phyloP scores from a whole-genome alignment of 2,888 invertebrate species.

The Pherbina coryleti region DNA sequence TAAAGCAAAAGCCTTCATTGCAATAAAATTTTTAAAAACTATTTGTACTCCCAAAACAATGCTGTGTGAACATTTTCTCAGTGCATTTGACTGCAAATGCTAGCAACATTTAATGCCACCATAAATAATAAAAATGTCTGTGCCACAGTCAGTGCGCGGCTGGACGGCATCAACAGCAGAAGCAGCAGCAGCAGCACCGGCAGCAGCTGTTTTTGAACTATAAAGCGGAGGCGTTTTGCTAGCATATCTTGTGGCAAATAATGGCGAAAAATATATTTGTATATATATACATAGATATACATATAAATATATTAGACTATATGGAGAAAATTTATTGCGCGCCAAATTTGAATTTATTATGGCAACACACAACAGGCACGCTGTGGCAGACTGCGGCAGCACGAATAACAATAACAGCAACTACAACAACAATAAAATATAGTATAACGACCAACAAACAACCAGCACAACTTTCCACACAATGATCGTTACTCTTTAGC shows the following conservation, averaged over 20 bases:
- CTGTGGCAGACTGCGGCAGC: slow-evolving; percentile 9
- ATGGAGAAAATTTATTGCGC: slow-evolving; percentile 59
- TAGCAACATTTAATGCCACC: slow-evolving; percentile 38
- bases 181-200: not conserved
- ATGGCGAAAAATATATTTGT: slow-evolving; percentile 24
- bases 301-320: not conserved
- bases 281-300: not conserved
- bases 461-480: slow-evolving; percentile 8
- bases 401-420: slow-evolving; percentile 17
- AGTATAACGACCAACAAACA: not conserved
- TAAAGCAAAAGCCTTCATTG: too few relatives aligned
- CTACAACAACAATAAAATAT: not conserved
- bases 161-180: slow-evolving; percentile 43
- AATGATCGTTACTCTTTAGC: slow-evolving; percentile 14
- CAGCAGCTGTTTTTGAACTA: slow-evolving; percentile 37
- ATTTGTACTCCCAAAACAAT: not conserved
- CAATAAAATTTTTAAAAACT: too few relatives aligned
- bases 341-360: slow-evolving; percentile 66
- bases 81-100: not conserved
- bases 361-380: slow-evolving; percentile 38
- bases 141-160: slow-evolving; percentile 50
- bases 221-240: slow-evolving; percentile 36
- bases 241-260: slow-evolving; percentile 21
- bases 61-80: slow-evolving; percentile 1
- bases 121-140: slow-evolving; percentile 61